phyloP scores from a whole-genome alignment of 2,888 invertebrate species.

The Rhyacophila evoluta region DNA sequence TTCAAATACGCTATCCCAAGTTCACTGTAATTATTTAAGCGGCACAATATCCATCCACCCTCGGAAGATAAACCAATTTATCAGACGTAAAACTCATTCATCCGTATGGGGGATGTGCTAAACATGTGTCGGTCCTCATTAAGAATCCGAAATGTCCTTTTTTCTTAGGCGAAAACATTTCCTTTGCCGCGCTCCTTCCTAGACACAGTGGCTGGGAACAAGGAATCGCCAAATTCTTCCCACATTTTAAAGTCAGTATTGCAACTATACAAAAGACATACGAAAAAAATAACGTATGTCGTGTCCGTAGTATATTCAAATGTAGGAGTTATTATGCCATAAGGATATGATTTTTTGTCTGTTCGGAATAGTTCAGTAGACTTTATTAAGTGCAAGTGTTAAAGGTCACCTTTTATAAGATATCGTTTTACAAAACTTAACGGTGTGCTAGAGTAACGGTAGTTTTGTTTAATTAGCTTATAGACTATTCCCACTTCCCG shows the following conservation, averaged over 20 bases:
- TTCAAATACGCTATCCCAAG: neutral
- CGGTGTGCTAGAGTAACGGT: constrained; percentile 36
- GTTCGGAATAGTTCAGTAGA: neutral
- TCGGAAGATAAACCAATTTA: constrained; percentile 52
- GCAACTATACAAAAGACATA: neutral
- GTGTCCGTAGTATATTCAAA: neutral
- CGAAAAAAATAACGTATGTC: neutral
- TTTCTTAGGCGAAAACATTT: constrained; percentile 46
- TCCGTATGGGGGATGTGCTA: constrained; percentile 53
- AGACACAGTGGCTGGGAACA: constrained; percentile 51
- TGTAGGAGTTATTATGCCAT: neutral
- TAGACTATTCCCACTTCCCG: constrained; percentile 7
- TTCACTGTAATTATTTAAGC: constrained; percentile 2
- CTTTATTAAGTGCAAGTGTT: constrained; percentile 41
- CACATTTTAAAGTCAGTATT: constrained; percentile 4
- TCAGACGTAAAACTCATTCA: constrained; percentile 50
- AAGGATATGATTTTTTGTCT: neutral
- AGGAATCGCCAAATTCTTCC: constrained; percentile 33
- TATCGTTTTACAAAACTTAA: constrained; percentile 44
- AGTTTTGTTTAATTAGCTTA: constrained; percentile 25
- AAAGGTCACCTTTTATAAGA: constrained; percentile 47
- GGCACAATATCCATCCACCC: constrained; percentile 11
- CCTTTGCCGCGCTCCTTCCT: constrained; percentile 40
- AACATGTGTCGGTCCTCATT: constrained; percentile 55
- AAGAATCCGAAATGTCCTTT: constrained; percentile 51